Evolutionary conservation across 2,888 invertebrate species (phyloP), one percentile per base, ranked within the genome.

Genomic region (Apocheima hispidaria): DNA sequence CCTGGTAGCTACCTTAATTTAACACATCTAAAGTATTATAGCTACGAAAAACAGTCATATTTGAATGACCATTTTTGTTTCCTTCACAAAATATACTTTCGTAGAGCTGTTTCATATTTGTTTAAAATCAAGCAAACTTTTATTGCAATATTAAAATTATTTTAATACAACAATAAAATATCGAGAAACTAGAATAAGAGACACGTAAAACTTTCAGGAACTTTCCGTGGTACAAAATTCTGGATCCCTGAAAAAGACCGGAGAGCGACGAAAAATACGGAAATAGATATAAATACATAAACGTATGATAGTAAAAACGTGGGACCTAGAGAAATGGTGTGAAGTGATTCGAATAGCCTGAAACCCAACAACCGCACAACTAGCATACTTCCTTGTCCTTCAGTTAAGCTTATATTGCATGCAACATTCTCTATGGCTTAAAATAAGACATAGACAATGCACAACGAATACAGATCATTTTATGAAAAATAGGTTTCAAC

Each of bases 331-430:
- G 55, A 60, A 60, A 75, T 71, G 69, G 78, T 81, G 79, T 78
- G 59, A 68, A 70, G 70, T 74, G 65, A 69, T 65, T 67, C 66
- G 66, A 74, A 68, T 70, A 68, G 72, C 58, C 74, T 73, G 74
- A 68, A 60, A 69, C 71, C 68, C 54, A 59, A 67, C 63, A 70
- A 75, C 71, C 70, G 71, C 73, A 76, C 75, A 75, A 79, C 84
- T 83, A 77, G 81, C 89, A 87, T 84, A 85, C 86, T 83, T 89
- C 88, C 88, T 83, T 88, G 89, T 87, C 89, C 90, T 89, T 89
- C 84, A 73, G 71, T 77, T 77, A 85, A 90, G 90, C 89, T 84
- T 79, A 82, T 66, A 56, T 76, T 69, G 84, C 91, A 91, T 92
- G 91, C 91, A 86, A 52, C 71, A 75, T 72, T 81, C 78, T 69